Conservation (phyloP, 1,140 invertebrate species). For the Drosophila busckii region DNA sequence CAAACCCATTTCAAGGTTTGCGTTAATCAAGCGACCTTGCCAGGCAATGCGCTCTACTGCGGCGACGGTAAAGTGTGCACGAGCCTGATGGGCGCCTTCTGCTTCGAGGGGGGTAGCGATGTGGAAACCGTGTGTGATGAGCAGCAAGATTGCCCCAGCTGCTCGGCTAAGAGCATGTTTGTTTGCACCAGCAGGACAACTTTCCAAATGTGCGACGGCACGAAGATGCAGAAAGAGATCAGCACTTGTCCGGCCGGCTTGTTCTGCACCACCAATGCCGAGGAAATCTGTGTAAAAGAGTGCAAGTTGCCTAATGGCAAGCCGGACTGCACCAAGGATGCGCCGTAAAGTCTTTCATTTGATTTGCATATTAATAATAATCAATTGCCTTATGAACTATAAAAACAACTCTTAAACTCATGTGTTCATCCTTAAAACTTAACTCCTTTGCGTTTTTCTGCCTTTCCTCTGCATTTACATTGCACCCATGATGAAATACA, state of each 20-base stretch:
- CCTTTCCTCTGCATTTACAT: too few species aligned
- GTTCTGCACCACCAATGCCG: conserved; percentile 39
- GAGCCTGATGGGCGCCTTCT: not conserved
- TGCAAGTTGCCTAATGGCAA: conserved; percentile 21
- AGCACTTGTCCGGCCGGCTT: conserved; percentile 34
- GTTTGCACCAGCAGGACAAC: conserved; percentile 66
- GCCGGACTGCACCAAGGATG: conserved; percentile 31
- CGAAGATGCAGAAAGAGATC: not conserved
- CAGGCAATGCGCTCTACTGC: conserved; percentile 3
- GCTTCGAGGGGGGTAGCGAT: conserved; percentile 3
- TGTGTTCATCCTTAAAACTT: too few species aligned
- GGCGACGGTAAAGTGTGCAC: conserved; percentile 46
- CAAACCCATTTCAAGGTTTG: conserved; percentile 43
- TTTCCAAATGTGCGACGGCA: conserved; percentile 48
- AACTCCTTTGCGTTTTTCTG: too few species aligned
- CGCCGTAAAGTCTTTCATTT: not conserved
- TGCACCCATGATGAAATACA: too few species aligned
- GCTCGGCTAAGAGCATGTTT: conserved; percentile 41
- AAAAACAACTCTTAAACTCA: too few species aligned
- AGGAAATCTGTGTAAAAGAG: conserved; percentile 47
- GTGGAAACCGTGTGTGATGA: not conserved
- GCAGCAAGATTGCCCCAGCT: conserved; percentile 17
- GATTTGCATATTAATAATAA: not conserved
- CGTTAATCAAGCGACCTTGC: conserved; percentile 5
- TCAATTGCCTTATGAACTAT: too few species aligned